Percentiles rank a stretch among this genome's conserved stretches.
Conservation (phyloP, 2,113 vertebrate species). For the Ailurus styani region DNA sequence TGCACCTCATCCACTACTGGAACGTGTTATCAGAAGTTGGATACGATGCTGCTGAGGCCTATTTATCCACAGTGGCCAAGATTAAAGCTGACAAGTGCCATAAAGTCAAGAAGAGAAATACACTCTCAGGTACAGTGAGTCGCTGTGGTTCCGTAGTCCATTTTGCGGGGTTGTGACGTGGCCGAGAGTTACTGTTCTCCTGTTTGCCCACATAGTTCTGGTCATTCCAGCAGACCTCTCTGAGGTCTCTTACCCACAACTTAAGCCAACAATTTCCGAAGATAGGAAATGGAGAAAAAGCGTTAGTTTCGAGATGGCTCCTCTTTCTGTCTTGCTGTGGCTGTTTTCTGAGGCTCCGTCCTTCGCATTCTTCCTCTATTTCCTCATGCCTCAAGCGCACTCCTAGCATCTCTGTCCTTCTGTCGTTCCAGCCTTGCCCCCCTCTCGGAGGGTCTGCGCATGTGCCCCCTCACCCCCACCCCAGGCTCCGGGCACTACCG, state of each 20-base stretch:
- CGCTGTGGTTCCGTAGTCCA: accelerated
- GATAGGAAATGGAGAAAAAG: background rate
- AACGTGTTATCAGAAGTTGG: background rate
- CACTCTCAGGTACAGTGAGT: background rate
- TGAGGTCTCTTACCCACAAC: background rate
- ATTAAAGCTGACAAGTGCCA: background rate
- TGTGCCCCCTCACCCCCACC: no score
- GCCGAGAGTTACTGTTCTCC: background rate
- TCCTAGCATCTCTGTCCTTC: background rate
- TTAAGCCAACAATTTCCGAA: background rate
- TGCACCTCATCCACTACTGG: constrained; percentile 66
- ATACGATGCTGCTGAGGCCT: constrained; percentile 2
- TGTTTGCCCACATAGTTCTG: background rate
- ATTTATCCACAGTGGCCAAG: constrained; percentile 6
- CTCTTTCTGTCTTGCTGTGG: background rate
- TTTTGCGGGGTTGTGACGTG: background rate
- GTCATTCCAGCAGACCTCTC: background rate
- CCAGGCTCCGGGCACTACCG: background rate
- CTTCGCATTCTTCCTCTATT: background rate
- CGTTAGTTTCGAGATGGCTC: background rate
- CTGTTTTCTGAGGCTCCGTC: background rate
- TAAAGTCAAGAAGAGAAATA: background rate
- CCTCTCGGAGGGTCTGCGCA: background rate
- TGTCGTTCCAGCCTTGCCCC: background rate
- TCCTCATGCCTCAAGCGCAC: background rate